Evolutionary conservation across 2,888 invertebrate genomes (phyloP).

Genomic region (Argyresthia goedartella): DNA sequence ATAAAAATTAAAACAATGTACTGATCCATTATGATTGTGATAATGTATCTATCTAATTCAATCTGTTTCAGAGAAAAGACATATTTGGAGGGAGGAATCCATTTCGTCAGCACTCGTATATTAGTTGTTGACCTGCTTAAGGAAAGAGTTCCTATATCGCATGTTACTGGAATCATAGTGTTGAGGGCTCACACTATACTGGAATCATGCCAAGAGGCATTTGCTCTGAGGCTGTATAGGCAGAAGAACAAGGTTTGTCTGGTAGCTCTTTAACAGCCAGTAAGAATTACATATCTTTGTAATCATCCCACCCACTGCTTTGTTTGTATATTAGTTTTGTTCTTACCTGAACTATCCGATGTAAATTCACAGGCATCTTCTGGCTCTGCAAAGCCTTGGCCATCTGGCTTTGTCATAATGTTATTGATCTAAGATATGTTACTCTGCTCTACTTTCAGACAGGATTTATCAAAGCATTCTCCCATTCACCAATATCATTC

Average conservation of each 20-base stretch:
- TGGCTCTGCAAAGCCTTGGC: too few species aligned
- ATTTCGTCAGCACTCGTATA: slow-evolving; percentile 94
- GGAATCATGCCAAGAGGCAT: slow-evolving; percentile 95
- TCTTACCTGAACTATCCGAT: too few species aligned
- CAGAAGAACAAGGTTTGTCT: slow-evolving; percentile 85
- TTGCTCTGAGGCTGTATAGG: slow-evolving; percentile 91
- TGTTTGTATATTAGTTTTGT: too few species aligned
- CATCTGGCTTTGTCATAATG: too few species aligned
- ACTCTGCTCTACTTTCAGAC: slow-evolving; percentile 72
- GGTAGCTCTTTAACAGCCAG: too few species aligned
- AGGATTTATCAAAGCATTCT: slow-evolving; percentile 96
- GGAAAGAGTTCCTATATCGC: slow-evolving; percentile 87
- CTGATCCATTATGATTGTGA: too few species aligned
- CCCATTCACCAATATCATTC: slow-evolving; percentile 89
- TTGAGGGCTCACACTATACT: slow-evolving; percentile 89
- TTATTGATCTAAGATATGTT: too few species aligned
- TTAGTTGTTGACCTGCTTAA: slow-evolving; percentile 96
- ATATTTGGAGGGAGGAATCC: slow-evolving; percentile 93
- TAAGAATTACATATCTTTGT: too few species aligned
- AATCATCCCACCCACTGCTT: too few species aligned
- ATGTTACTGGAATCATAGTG: slow-evolving; percentile 93
- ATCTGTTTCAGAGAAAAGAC: slow-evolving; percentile 73
- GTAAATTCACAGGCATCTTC: too few species aligned
- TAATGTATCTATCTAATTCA: background rate
- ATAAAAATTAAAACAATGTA: too few species aligned